Evolutionary conservation across 2,113 vertebrate species (phyloP), one percentile per base, ranked within the genome.

Genomic region (Microcebus lehilahytsara): DNA sequence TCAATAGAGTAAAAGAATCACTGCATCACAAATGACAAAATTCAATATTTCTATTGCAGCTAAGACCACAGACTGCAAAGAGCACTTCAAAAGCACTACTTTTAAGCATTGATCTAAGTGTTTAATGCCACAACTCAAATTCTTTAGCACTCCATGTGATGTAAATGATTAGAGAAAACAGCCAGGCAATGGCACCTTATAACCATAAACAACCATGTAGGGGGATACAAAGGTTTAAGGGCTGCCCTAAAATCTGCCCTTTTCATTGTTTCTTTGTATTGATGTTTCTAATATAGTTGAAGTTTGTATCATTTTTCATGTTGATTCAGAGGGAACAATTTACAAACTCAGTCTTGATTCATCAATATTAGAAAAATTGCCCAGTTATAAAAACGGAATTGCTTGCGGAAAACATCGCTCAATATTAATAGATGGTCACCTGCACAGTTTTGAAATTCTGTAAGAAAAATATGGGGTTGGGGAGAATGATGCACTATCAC

Each of bases 351-450:
- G 34, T 9, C 46, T 62, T 92, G 20, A 51, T 9, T 79, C 25
- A 86, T 27, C 46, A 79, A 22, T 96, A 60, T 49, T 77, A 92
- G 67, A 90, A 75, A 75, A 96, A 80, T 4, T 58, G 25, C 19
- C 40, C 37, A 79, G 74, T 62, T 56, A 86, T 84, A 74, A 67
- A 93, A 96, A 93, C 42, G 30, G 46, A 84, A 89, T 78, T 75
- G 20, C 42, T 60, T 64, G 22, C 75, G 14, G 67, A 34, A 95
- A 95, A 77, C 19, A 89, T 88, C 13, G n/a, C n/a, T 95, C 58
- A 81, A 32, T 23, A 86, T 62, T 85, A n/a, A 83, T 66, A 72
- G 5, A 46, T n/a, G 25, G 72, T 85, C 67, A 96, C 23, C 34
- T 25, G 40, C 4, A 42, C 11, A 49, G 84, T 51, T 93, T 56